Base-by-base conservation (phyloP, 1,140 invertebrate genomes). In the Drosophila yakuba region DNA sequence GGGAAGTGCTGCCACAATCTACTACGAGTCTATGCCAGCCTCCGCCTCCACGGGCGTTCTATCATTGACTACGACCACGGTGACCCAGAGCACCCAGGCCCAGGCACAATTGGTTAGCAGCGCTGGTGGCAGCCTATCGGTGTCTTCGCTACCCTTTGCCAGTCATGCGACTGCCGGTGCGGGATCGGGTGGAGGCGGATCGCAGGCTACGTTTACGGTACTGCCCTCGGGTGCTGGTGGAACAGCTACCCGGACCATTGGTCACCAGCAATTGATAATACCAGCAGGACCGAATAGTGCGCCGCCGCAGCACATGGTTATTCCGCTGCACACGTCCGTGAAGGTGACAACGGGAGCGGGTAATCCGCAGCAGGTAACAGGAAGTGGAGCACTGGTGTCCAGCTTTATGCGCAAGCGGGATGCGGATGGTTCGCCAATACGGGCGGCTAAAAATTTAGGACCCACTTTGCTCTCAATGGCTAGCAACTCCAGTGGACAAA, bases 361-460 rank as follows among this genome's bases (percentile, higher is more conserved):
- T 3, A 82, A 48, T 54, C 79, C 20, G 45, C 52, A 20, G 23
- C 51, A 23, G 28, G 68, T 8, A 52, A 61, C 41, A 32, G 58
- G 43, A 15, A 10, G 62, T 38, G 55, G 44, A n/a, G 47, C 82
- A 0, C 58, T 90, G 4, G 83, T 91, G 3, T 63, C 89, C 6
- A 91, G 44, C 41, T 92, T 92, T n/a, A 80, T 92, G 78, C 83
- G 91, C 14, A 92, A 92, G 60, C 89, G 91, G 3, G 91, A 92
- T 66, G 74, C 76, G 0, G 91, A 92, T 10, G 91, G 85, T 93
- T 94, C 93, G 95, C 96, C 96, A 95, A 96, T 82, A 36, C 81
- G 92, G 11, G 93, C 92, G 3, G 94, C 93, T 8, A 95, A 95
- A 69, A 95, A 95, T 90, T 89, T 95, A 60, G 93, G 93, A 35